A percentile compares a stretch with the other conserved stretches of the same genome.
Conservation (phyloP, 64 coral and sea anemone species). For the Trachythela sp. region DNA sequence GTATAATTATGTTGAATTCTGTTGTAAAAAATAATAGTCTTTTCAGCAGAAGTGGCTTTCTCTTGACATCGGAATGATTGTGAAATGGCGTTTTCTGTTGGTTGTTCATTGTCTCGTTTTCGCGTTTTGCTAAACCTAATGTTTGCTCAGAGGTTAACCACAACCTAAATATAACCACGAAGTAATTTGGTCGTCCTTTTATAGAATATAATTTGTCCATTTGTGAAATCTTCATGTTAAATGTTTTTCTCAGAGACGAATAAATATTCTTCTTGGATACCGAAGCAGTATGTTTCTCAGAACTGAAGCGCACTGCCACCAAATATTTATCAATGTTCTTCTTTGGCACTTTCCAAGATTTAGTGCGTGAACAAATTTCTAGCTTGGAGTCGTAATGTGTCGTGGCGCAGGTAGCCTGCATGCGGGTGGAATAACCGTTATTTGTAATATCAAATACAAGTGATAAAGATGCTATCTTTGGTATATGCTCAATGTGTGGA, state of each 20-base stretch:
- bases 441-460: not conserved
- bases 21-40: not conserved
- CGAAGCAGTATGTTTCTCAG: not conserved
- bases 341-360: not conserved
- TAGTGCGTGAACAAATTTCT: not conserved
- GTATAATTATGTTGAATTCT: not conserved
- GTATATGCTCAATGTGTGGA: not conserved
- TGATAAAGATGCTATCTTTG: not conserved
- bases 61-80: no score
- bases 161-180: not conserved
- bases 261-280: not conserved
- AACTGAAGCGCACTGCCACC: not conserved
- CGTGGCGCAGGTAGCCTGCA: not conserved
- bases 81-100: not conserved
- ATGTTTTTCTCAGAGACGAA: not conserved
- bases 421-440: not conserved
- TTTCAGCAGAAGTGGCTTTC: not conserved
- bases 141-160: not conserved
- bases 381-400: not conserved
- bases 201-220: not conserved
- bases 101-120: not conserved
- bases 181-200: not conserved
- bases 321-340: not conserved
- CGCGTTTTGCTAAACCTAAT: not conserved
- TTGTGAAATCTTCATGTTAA: not conserved